Conservation (phyloP, 2,888 invertebrate species). For the Heliothis peltigera region DNA sequence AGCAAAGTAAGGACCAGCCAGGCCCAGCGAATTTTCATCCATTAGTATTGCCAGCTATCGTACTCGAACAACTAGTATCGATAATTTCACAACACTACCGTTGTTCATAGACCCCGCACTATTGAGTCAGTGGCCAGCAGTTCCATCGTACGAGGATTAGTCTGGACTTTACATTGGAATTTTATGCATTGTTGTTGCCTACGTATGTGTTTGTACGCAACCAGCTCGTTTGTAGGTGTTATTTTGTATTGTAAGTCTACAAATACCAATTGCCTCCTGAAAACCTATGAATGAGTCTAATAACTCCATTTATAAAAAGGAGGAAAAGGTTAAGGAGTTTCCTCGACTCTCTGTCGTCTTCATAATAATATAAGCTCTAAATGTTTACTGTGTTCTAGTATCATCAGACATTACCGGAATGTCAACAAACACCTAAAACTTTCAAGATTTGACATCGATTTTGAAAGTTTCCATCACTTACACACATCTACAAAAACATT, state of each 20-base stretch:
- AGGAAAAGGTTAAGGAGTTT: no score
- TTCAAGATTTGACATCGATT: no score
- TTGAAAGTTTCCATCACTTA: no score
- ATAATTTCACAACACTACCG: slow-evolving; percentile 2
- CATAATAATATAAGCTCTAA: no score
- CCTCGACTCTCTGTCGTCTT: no score
- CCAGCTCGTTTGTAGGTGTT: not conserved
- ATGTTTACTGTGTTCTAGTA: no score
- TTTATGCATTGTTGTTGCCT: not conserved
- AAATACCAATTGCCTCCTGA: not conserved
- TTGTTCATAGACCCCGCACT: not conserved
- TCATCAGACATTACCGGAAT: no score
- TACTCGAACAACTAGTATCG: not conserved
- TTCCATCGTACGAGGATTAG: not conserved
- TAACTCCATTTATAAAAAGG: no score
- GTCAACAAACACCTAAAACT: no score
- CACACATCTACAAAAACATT: no score
- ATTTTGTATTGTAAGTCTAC: no score
- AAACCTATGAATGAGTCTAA: no score
- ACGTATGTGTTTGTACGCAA: not conserved
- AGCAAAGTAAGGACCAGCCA: not conserved
- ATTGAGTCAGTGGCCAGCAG: not conserved
- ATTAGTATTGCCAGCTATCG: not conserved
- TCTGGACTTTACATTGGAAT: not conserved
- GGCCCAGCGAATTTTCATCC: not conserved